Conservation (phyloP, 2,888 invertebrate species). For the Pteria penguin region DNA sequence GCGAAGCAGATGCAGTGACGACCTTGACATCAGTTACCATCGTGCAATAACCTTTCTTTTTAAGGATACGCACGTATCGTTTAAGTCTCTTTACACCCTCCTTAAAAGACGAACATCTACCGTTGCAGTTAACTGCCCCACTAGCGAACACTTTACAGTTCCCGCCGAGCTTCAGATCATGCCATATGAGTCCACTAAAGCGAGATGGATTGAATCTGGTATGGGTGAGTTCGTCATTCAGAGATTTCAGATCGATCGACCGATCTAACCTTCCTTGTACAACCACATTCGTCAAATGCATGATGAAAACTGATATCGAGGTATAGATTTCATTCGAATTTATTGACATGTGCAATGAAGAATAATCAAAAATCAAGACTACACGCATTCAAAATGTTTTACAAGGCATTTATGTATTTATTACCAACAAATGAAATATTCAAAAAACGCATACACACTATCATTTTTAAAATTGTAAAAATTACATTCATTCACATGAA, state of each 20-base stretch:
- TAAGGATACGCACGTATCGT: neutral
- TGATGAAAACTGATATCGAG: neutral
- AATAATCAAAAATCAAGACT: too few relatives aligned
- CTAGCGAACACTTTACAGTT: neutral
- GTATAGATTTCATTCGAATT: neutral
- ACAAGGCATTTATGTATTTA: too few relatives aligned
- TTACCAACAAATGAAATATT: too few relatives aligned
- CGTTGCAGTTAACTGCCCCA: neutral
- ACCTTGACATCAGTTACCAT: neutral
- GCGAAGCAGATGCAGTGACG: neutral
- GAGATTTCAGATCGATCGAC: neutral
- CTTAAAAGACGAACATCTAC: neutral
- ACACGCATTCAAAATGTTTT: too few relatives aligned
- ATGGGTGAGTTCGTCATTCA: neutral
- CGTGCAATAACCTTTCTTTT: neutral
- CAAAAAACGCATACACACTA: too few relatives aligned
- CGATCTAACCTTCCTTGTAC: neutral
- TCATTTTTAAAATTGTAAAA: too few relatives aligned
- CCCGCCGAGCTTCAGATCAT: neutral
- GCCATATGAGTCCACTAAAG: neutral
- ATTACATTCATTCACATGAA: too few relatives aligned
- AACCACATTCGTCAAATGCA: neutral
- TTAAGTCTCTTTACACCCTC: neutral
- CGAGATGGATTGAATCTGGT: neutral
- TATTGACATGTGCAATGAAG: too few relatives aligned